Conservation (phyloP, 2,888 invertebrate species). For the Ryuthela nishihirai region DNA sequence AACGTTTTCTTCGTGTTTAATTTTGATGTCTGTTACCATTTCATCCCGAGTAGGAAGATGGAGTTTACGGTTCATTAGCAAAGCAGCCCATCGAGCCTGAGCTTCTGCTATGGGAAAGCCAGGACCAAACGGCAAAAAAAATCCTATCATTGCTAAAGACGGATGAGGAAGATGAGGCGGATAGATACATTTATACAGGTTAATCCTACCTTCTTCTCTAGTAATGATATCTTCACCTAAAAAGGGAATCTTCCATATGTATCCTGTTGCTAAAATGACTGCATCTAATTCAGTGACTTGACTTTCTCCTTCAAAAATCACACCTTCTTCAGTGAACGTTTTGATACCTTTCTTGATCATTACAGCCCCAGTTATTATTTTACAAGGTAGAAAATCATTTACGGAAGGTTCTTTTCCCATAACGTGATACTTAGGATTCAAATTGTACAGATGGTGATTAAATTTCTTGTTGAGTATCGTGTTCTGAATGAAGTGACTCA, state of each 20-base stretch:
- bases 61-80: constrained; percentile 14
- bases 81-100: constrained; percentile 26
- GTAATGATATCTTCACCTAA: constrained; percentile 19
- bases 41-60: constrained; percentile 15
- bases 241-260: constrained; percentile 31
- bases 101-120: constrained; percentile 26
- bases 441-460: constrained; percentile 25
- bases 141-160: constrained; percentile 25
- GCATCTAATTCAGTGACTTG: constrained; percentile 25
- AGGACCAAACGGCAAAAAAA: constrained; percentile 25
- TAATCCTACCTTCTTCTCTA: constrained; percentile 12
- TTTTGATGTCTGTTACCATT: constrained; percentile 22
- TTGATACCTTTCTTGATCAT: constrained; percentile 11
- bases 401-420: constrained; percentile 24
- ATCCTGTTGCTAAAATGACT: constrained; percentile 35
- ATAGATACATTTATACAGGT: constrained; percentile 24
- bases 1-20: constrained; percentile 11
- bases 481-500: constrained; percentile 14
- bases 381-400: constrained; percentile 29
- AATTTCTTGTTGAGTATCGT: constrained; percentile 12
- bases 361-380: constrained; percentile 21
- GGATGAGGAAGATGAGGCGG: constrained; percentile 25
- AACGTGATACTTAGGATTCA: constrained; percentile 4
- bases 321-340: constrained; percentile 27
- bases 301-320: constrained; percentile 28